Evolutionary conservation across 2,113 vertebrate genomes (phyloP).

Genomic region (Nothobranchius furzeri): DNA sequence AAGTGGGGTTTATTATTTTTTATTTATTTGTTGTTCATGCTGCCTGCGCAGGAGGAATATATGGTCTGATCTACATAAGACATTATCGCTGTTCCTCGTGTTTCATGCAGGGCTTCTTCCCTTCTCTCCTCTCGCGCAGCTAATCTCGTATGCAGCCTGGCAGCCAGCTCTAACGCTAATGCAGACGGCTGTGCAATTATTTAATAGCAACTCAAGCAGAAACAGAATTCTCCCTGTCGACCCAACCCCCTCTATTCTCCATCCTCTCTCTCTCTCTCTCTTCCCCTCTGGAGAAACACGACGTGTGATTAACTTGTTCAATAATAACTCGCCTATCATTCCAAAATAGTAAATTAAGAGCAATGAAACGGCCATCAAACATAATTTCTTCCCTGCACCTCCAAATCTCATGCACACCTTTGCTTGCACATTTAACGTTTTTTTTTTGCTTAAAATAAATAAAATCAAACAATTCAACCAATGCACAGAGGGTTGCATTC

Average conservation of each 20-base stretch:
- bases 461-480: conserved; percentile 15
- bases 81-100: conserved; percentile 73
- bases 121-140: conserved; percentile 57
- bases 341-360: conserved; percentile 51
- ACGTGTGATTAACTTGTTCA: conserved; percentile 73
- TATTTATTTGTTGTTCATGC: conserved; percentile 41
- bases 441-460: conserved; percentile 26
- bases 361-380: conserved; percentile 56
- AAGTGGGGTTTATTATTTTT: conserved; percentile 63
- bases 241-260: conserved; percentile 49
- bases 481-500: conserved; percentile 54
- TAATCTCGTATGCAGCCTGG: conserved; percentile 78
- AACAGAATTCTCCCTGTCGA: conserved; percentile 69
- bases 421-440: conserved; percentile 14
- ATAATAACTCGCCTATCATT: conserved; percentile 67
- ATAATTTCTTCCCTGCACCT: conserved; percentile 29
- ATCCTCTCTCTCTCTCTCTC: conserved; percentile 7
- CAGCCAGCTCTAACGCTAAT: conserved; percentile 79
- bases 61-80: conserved; percentile 76
- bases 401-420: conserved; percentile 48
- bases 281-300: conserved; percentile 43
- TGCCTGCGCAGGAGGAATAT: conserved; percentile 70
- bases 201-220: conserved; percentile 82
- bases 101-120: conserved; percentile 69
- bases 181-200: conserved; percentile 82